Base-by-base conservation (phyloP, 35 echinoderm and acorn worm species). In the Heliocidaris tuberculata region DNA sequence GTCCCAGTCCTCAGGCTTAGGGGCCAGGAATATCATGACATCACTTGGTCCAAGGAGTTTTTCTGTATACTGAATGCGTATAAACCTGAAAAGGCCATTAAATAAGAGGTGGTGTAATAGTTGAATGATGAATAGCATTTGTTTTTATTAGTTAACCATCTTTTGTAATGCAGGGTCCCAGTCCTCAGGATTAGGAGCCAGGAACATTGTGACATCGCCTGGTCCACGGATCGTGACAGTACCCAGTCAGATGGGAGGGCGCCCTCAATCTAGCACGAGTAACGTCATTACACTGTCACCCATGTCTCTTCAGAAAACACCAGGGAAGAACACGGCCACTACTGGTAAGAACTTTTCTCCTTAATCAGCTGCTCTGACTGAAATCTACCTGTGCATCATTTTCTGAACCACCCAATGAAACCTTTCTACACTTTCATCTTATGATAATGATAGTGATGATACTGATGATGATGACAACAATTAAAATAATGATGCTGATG, bases 251-350 rank as follows among this genome's bases (percentile, higher is more conserved):
- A 93, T 93, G n/a, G 29, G 31, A 49, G 91, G 91, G 0, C 47
- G 48, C 31, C 29, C 48, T 13, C 91, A 11, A 48, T 59, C 48
- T 48, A 93, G 31, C n/a, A 93, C n/a, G 2, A 94, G 94, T 52
- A 94, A 94, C 47, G 85, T 94, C 24, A 94, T 94, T 35, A 94
- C 94, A 1, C 19, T 94, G 48, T 94, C 94, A 19, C 94, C 94
- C 9, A 94, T 85, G 85, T 70, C 94, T 8, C 48, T 94, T 13
- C 94, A 94, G 85, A 86, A 85, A 31, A 48, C 91, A 49, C 9
- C 31, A 93, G 91, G 48, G 9, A 86, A 86, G 13, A 30, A 70
- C 3, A 50, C 47, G 21, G 6, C 70, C 31, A 59, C 94, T 2
- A 94, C 94, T 2, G 94, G 94, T 94, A 71, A n/a, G 88, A 56